Conservation (phyloP, 1,140 invertebrate genomes). For the Sipha flava region DNA sequence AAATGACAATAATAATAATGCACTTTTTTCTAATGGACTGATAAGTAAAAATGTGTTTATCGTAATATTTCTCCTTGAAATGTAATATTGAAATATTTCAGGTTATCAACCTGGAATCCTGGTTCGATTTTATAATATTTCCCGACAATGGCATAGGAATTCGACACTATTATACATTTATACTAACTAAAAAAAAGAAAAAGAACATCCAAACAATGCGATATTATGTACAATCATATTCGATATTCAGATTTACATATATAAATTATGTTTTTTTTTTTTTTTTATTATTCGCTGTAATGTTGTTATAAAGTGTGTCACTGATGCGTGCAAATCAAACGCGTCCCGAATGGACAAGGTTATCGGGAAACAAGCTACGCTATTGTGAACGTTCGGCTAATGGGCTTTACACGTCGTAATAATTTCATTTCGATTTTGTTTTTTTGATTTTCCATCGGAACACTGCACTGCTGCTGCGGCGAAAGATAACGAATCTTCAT, state of each 20-base stretch:
- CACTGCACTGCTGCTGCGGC: no score
- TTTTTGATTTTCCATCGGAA: not conserved
- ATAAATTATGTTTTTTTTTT: not conserved
- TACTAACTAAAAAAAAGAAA: not conserved
- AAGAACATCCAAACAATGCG: not conserved
- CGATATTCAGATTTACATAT: not conserved
- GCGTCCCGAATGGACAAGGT: constrained; percentile 9
- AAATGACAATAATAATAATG: no score
- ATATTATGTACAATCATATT: constrained; percentile 11
- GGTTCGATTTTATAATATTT: not conserved
- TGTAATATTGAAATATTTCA: not conserved
- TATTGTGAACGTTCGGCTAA: not conserved
- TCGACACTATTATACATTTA: constrained; percentile 2
- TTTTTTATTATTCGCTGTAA: not conserved
- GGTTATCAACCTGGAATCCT: constrained; percentile 15
- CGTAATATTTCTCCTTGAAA: not conserved
- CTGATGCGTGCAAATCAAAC: constrained; percentile 28
- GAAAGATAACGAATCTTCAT: not conserved
- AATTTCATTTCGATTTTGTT: not conserved
- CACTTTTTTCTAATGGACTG: no score
- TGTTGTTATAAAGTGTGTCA: not conserved
- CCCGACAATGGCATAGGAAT: not conserved
- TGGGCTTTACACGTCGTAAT: not conserved
- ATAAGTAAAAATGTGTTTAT: no score
- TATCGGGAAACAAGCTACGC: not conserved